Percentiles rank a stretch among this genome's conserved stretches.
Evolutionary conservation across 2,888 invertebrate species (phyloP).

Genomic region (Cerceris ruficornis): DNA sequence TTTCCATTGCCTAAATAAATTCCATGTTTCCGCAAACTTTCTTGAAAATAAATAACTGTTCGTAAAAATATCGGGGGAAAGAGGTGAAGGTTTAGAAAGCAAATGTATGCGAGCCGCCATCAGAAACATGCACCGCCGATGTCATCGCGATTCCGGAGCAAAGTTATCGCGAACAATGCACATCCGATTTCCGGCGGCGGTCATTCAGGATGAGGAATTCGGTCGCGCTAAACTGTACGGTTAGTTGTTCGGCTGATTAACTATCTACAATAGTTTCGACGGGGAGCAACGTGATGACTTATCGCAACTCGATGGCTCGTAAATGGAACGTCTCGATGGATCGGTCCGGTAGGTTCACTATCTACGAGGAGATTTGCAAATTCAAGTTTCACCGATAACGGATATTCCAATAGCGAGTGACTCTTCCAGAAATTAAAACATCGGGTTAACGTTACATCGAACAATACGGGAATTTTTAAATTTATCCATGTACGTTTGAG

Average conservation of each 20-base stretch:
- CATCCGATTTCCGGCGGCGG: conserved; percentile 67
- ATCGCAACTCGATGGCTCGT: conserved; percentile 26
- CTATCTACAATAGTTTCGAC: conserved; percentile 25
- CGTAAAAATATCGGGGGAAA: neutral
- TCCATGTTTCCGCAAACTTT: too few relatives aligned
- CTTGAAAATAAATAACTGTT: neutral
- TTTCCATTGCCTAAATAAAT: too few relatives aligned
- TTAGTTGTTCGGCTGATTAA: conserved; percentile 56
- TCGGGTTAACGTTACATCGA: too few relatives aligned
- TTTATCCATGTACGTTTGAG: neutral
- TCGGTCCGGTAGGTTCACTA: neutral
- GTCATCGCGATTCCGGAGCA: conserved; percentile 13
- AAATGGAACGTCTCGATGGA: conserved; percentile 24
- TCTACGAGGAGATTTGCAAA: neutral
- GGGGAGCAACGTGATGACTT: conserved; percentile 27
- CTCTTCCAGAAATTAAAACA: too few relatives aligned
- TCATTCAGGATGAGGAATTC: conserved; percentile 52
- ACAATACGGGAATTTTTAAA: too few relatives aligned
- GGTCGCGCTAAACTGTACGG: conserved; percentile 53
- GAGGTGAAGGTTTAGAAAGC: neutral
- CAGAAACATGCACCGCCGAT: conserved; percentile 23
- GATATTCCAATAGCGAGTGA: too few relatives aligned
- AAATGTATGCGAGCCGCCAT: conserved; percentile 5
- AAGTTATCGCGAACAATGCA: conserved; percentile 60
- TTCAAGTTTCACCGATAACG: neutral